Percentiles rank a stretch among this genome's conserved stretches.
Conservation (phyloP, 2,797 vertebrate species). For the Muraenolepis orangiensis region DNA sequence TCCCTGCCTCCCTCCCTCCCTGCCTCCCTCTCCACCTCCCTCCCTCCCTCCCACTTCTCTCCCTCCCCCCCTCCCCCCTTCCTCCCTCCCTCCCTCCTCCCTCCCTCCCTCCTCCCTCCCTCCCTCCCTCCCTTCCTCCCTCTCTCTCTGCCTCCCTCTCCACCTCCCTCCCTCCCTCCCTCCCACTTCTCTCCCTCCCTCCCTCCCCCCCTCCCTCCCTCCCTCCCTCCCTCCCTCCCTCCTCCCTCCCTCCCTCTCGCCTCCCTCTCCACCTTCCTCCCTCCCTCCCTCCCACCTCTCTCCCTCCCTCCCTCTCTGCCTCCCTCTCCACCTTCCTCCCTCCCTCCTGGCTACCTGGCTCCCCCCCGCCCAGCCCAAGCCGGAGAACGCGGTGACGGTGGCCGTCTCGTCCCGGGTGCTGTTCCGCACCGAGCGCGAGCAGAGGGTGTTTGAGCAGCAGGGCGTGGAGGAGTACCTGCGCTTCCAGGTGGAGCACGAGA, state of each 20-base stretch:
- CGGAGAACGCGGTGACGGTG: slow-evolving; percentile 90
- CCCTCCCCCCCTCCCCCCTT: background rate
- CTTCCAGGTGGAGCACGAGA: slow-evolving; percentile 93
- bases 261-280: too few species aligned
- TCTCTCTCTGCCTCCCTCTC: too few species aligned
- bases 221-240: background rate
- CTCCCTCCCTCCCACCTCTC: too few species aligned
- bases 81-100: background rate
- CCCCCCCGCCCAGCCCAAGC: slow-evolving; percentile 83
- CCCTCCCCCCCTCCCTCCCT: too few species aligned
- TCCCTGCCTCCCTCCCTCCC: background rate
- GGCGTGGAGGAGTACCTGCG: slow-evolving; percentile 92
- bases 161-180: background rate
- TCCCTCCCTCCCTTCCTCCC: too few species aligned
- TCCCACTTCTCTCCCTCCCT: background rate
- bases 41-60: too few species aligned
- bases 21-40: too few species aligned
- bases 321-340: background rate
- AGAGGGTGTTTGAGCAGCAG: slow-evolving; percentile 84
- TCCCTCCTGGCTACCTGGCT: too few species aligned
- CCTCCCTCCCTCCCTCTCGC: background rate
- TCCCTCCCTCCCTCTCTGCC: background rate
- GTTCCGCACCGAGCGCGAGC: slow-evolving; percentile 92
- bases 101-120: too few species aligned
- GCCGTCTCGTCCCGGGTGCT: slow-evolving; percentile 91